Evolutionary conservation across 2,797 vertebrate genomes (phyloP), one percentile per base, ranked within the genome.

Genomic region (Odontamblyopus lacepedii): DNA sequence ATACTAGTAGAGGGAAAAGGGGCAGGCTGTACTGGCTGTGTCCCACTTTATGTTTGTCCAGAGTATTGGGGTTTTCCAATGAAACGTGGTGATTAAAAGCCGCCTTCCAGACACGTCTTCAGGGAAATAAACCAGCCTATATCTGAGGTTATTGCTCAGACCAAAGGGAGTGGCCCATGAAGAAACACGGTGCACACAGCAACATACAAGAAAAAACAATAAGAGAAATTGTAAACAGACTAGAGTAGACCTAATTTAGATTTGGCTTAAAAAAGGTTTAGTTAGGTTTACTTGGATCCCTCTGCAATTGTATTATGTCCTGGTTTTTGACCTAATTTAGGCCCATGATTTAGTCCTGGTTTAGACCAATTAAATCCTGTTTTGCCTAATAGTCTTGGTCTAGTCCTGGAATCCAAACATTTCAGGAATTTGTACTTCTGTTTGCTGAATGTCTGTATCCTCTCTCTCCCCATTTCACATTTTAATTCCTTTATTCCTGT

Each of bases 51-150:
- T 48, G 48, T 65, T 48, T 65, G 63, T 65, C 26, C 23, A 64
- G 63, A 64, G 63, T 27, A 13, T 48, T 50, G 63, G 63, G 44
- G 6, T 65, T 65, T 65, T 48, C 41, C 63, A 48, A 26, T 26
- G 38, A 27, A 48, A 48, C 63, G 23, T 27, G 13, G 26, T 50
- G 63, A 65, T 65, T 65, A 65, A 65, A 65, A 65, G 44, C 63
- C 29, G 38, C n/a, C 16, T 6, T 29, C 50, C 63, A 29, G 41
- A 18, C 23, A 29, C 6, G 26, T 65, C 63, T 50, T 50, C 41
- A 29, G 63, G 63, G 63, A 65, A 65, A 65, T 65, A 65, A 65
- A 29, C 6, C 44, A 4, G 63, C 6, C 63, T 65, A 13, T 48
- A 50, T 65, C 41, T 50, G 23, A 50, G 38, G 41, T 65, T 65